Evolutionary conservation across 2,888 invertebrate species (phyloP), one percentile per base, ranked within the genome.

Genomic region (Pristionchus entomophagus): DNA sequence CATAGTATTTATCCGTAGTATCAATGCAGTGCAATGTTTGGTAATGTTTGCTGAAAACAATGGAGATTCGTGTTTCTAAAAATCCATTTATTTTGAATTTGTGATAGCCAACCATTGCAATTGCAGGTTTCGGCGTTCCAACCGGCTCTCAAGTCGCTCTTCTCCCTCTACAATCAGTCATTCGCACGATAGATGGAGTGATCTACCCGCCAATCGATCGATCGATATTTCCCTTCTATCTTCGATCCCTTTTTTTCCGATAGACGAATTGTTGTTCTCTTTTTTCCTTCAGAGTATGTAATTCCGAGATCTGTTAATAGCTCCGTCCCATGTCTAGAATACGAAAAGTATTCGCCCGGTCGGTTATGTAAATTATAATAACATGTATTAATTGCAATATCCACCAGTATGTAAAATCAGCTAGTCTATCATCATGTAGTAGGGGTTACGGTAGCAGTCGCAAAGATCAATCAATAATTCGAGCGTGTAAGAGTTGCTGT

Each of bases 41-140:
- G n/a, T n/a, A n/a, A n/a, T n/a, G n/a, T n/a, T n/a, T n/a, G n/a
- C n/a, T n/a, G n/a, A n/a, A n/a, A n/a, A n/a, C n/a, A n/a, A n/a
- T n/a, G n/a, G n/a, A n/a, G n/a, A n/a, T n/a, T n/a, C n/a, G n/a
- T n/a, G n/a, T n/a, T n/a, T n/a, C n/a, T n/a, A n/a, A n/a, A n/a
- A n/a, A n/a, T n/a, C n/a, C n/a, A n/a, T n/a, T n/a, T n/a, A n/a
- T n/a, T n/a, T 22, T 17, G 56, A 14, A 8, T 14, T 56, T 56
- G n/a, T 56, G 17, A 5, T 17, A 22, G 56, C 19, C 6, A 45
- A 12, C 19, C 35, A 69, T 69, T 69, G 8, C 5, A 35, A 38
- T 62, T 83, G 19, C 62, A 83, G 83, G 83, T 83, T 3, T 83
- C 83, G 2, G 83, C 83, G 1, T 83, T 83, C 83, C 83, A 83